phyloP scores from a whole-genome alignment of 1,140 invertebrate genomes.

The Chionoecetes opilio region DNA sequence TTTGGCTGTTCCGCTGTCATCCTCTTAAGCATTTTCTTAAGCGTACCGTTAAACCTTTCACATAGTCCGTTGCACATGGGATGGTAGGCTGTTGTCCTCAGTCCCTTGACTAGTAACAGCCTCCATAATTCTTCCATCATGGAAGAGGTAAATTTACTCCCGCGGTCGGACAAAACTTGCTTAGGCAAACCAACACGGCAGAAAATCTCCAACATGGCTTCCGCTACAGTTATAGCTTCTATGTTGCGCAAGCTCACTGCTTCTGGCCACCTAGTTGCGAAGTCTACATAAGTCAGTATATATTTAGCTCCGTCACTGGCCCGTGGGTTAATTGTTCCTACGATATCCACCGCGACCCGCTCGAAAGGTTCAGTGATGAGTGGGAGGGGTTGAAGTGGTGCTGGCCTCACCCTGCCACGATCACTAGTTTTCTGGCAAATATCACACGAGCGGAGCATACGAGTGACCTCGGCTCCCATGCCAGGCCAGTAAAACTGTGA shows the following conservation, averaged over 20 bases:
- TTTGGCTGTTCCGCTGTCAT: background rate
- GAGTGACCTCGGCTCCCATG: background rate
- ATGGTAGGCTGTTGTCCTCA: no score
- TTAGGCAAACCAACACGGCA: background rate
- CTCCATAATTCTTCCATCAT: no score
- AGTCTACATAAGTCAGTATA: slow-evolving; percentile 96
- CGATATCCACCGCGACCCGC: background rate
- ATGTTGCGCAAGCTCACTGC: background rate
- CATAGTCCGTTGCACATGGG: no score
- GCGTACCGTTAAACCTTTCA: no score
- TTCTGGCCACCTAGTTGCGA: slow-evolving; percentile 91
- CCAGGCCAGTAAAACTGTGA: slow-evolving; percentile 1
- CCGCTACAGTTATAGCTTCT: background rate
- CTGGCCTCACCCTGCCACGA: background rate
- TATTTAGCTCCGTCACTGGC: slow-evolving; percentile 87
- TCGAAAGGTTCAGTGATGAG: background rate
- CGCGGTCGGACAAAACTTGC: background rate
- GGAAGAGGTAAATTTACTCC: background rate
- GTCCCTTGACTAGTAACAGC: no score
- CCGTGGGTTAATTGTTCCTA: no score
- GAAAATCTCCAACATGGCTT: background rate
- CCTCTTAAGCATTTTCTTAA: background rate
- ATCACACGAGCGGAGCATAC: background rate
- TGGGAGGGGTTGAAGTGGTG: slow-evolving; percentile 13
- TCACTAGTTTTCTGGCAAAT: background rate